Base-by-base conservation (phyloP, 2,888 invertebrate species). In the Pollenia angustigena region DNA sequence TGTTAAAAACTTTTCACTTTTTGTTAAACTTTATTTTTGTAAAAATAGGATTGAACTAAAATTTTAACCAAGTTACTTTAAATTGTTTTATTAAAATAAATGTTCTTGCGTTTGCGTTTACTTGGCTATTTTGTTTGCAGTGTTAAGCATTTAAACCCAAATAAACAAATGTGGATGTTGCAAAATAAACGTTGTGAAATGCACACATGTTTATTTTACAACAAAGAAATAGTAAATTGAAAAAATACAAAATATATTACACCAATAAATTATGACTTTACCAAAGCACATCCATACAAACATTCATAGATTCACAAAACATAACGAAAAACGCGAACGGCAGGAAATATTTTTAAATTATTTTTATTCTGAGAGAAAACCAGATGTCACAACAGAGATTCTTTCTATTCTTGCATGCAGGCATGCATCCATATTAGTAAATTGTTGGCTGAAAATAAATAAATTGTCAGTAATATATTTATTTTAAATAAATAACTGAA, bases 181-280 rank as follows among this genome's bases (percentile, higher is more conserved):
- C 42, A 42, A 60, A 69, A n/a, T 9, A 40, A 52, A 69, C 11
- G 40, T 69, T 62, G 60, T n/a, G 42, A 48, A 68, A 69, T 69
- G 52, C 69, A 69, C 42, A 54, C 42, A 54, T 54, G 54, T 69
- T 54, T 42, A 52, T 52, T 69, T 42, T 18, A 42, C 12, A 18
- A 16, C 40, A 44, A 69, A 69, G 11, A 69, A 69, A 69, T 69
- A 42, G 52, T 42, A 69, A 54, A 69, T 69, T 69, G 52, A 69
- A 50, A 52, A 42, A 40, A 42, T 42, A 10, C 11, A 6, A 69
- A 69, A 69, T 69, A 52, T 69, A 69, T 69, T 42, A 18, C 69
- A 69, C 54, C 54, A 42, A 69, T 69, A 69, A 54, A 69, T 69
- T 54, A 54, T 40, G 54, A 52, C 9, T 52, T 69, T 42, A 52